Evolutionary conservation across 1,140 invertebrate species (phyloP).

Genomic region (Brachionus rotundiformis): DNA sequence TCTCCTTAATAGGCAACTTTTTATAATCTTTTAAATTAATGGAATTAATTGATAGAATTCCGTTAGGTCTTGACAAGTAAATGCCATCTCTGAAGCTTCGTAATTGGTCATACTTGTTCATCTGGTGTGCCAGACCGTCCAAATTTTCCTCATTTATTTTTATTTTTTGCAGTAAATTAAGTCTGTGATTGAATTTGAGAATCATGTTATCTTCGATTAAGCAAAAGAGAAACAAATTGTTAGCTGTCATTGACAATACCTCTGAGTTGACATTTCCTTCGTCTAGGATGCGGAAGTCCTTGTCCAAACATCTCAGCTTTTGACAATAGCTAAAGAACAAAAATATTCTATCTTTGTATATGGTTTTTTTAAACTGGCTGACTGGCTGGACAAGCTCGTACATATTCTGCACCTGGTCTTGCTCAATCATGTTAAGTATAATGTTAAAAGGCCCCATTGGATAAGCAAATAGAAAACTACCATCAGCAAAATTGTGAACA

Average conservation of each 20-base stretch:
- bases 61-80: neutral
- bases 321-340: neutral
- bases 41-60: neutral
- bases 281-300: neutral
- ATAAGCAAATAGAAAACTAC: neutral
- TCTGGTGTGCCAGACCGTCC: neutral
- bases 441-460: neutral
- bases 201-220: neutral
- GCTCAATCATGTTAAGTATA: neutral
- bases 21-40: neutral
- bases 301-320: neutral
- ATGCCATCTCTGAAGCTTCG: neutral
- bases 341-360: neutral
- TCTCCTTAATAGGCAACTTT: neutral
- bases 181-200: neutral
- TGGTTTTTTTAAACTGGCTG: neutral
- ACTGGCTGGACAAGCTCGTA: neutral
- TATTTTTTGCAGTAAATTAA: neutral
- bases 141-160: slow-evolving; percentile 7
- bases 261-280: neutral
- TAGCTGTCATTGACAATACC: neutral
- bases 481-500: neutral
- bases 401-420: neutral
- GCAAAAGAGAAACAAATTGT: neutral
- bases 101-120: neutral